These are phyloP conservation scores for Ectemnius continuus DNA, from an alignment of 2,888 invertebrate genomes.

Conservation along the genomic window DNA sequence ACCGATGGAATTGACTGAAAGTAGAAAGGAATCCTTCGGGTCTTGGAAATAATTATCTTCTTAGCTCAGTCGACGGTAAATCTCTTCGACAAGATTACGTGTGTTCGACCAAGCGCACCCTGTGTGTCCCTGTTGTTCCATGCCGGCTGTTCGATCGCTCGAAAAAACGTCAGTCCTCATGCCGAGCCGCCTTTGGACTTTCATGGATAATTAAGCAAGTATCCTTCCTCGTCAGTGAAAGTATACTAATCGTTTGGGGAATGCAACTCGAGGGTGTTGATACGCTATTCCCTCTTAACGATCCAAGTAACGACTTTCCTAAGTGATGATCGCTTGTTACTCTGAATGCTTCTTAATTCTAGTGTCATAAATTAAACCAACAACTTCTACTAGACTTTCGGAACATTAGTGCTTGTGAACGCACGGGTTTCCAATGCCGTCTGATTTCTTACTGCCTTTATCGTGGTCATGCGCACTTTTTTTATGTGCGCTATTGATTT, in stretches of 20 bases:
- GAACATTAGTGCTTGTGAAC: too few relatives aligned
- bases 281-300: not conserved
- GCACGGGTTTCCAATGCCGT: too few relatives aligned
- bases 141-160: not conserved
- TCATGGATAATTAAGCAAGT: conserved; percentile 37
- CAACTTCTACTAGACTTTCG: too few relatives aligned
- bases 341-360: too few relatives aligned
- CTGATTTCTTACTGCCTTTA: too few relatives aligned
- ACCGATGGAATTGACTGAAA: not conserved
- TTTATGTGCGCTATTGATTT: too few relatives aligned
- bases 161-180: conserved; percentile 14
- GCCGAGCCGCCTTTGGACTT: not conserved
- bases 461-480: too few relatives aligned
- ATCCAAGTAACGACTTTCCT: too few relatives aligned
- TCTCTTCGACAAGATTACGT: conserved; percentile 25
- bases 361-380: not conserved
- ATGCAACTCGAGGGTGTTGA: conserved; percentile 3
- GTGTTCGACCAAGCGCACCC: conserved; percentile 17
- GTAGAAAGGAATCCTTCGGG: conserved; percentile 8
- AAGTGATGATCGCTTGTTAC: too few relatives aligned
- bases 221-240: conserved; percentile 13
- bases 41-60: conserved; percentile 42
- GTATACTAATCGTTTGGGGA: conserved; percentile 8
- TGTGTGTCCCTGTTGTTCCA: conserved; percentile 1
- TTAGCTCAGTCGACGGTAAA: conserved; percentile 35